Evolutionary conservation across 2,113 vertebrate genomes (phyloP), one percentile per base, ranked within the genome.

Genomic region (Epinephelus lanceolatus): DNA sequence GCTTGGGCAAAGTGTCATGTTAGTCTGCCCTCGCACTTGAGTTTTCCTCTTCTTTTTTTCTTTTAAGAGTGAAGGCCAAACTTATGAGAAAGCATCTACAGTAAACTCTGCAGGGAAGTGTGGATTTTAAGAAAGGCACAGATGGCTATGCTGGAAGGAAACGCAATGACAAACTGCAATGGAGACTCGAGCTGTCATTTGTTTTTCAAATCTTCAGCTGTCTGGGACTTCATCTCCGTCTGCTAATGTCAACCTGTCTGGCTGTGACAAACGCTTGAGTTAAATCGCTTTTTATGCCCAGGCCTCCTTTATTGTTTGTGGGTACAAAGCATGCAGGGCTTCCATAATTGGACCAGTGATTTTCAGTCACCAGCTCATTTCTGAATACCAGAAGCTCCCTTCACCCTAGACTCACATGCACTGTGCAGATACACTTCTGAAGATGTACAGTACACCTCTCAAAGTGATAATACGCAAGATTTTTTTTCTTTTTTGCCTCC

Each of bases 161-260:
- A 73, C 17, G 79, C 71, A 61, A 40, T 7, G 15, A 61, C 67
- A 65, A 75, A 85, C 71, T 75, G 81, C 49, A 40, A 37, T 25
- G 53, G 84, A 65, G 81, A 61, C 71, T 65, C 49, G 61, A 25
- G 62, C 67, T 74, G 69, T 75, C 81, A 70, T 88, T 90, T 88
- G 84, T 86, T 88, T 90, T 85, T 71, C 60, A 88, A 80, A 74
- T 81, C 81, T 74, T 81, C 74, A 79, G 76, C 87, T 88, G 81
- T 47, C 78, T 89, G 81, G 33, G 47, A 84, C 59, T 84, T 56
- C 0, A 59, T 75, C 84, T 76, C 80, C 76, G 56, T 89, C 87
- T 88, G 85, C 81, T 85, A 37, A 78, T 79, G 83, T 84, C 86
- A 92, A 76, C 86, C 80, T 90, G 82, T 84, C 87, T 78, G 59